Evolutionary conservation across 2,888 invertebrate genomes (phyloP), one percentile per base, ranked within the genome.

Genomic region (Arrhopalites spinosus): DNA sequence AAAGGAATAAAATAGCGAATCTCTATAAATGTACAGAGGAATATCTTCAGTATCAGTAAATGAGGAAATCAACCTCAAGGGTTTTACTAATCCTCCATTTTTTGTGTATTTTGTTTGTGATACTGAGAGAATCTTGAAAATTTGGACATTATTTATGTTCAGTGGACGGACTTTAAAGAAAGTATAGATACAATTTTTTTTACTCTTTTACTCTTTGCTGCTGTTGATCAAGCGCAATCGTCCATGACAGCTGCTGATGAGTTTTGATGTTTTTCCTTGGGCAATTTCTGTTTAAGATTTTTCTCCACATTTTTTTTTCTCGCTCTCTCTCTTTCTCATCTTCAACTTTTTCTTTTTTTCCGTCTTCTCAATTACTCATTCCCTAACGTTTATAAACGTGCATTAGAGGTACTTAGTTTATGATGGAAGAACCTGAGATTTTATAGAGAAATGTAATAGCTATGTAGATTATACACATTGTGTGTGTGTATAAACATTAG

Each of bases 171-270:
- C n/a, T n/a, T n/a, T 7, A 36, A 11, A 36, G 36, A 36, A 36
- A 36, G 36, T 36, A 36, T 36, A 36, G 36, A 36, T 36, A 36
- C 11, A 36, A 3, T 36, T 36, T 36, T 3, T 11, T 36, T 36
- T 36, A 11, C 36, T 11, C 36, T 36, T 36, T 36, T 3, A 11
- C 36, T 36, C 5, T 7, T 11, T 36, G 36, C 11, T 36, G 36
- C 11, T n/a, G 50, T 50, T 80, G 77, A 80, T 78, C 78, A 78
- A 78, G 78, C 61, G 77, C 77, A 80, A 80, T 80, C 76, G 76
- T 69, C 77, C 78, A 78, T 80, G 80, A 80, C 80, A 80, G 80
- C 78, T 80, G 78, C 77, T 80, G 80, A 80, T 80, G 80, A 80
- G 80, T 78, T 75, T 78, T 80, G 80, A 80, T 80, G 80, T 78